Evolutionary conservation across 2,888 invertebrate genomes (phyloP).

Genomic region (Lithophane leautieri): DNA sequence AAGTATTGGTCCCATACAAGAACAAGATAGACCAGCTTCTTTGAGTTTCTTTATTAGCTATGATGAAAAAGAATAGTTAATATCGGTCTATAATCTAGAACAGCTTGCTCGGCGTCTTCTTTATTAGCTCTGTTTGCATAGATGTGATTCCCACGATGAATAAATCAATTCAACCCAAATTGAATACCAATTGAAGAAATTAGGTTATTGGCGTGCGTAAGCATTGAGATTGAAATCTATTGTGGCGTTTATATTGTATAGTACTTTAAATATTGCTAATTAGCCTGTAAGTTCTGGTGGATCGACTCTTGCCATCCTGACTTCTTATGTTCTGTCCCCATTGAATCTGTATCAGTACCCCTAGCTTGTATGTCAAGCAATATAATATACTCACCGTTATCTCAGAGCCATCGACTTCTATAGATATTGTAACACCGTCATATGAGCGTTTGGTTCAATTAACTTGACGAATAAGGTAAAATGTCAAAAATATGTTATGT

Average conservation of each 20-base stretch:
- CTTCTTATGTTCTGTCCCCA: no score
- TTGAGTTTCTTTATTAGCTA: not conserved
- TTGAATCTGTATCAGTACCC: not conserved
- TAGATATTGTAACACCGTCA: no score
- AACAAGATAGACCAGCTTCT: not conserved
- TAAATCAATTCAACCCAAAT: constrained; percentile 58
- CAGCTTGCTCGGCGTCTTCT: not conserved
- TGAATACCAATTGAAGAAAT: constrained; percentile 58
- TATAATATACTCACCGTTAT: not conserved
- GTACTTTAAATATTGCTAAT: constrained; percentile 20
- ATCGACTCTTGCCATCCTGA: not conserved
- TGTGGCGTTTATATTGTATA: constrained; percentile 5
- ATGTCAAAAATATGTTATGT: no score
- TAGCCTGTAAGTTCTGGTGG: constrained; percentile 1
- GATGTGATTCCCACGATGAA: constrained; percentile 31
- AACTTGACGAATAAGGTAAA: no score
- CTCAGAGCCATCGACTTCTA: not conserved
- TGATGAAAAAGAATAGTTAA: not conserved
- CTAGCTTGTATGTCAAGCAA: not conserved
- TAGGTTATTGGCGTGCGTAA: constrained; percentile 52
- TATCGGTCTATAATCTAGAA: not conserved
- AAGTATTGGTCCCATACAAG: not conserved
- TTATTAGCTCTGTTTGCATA: not conserved
- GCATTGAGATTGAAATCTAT: constrained; percentile 44
- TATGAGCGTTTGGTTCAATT: no score